Evolutionary conservation across 2,113 vertebrate species (phyloP), one percentile per base, ranked within the genome.

Genomic region (Sceloporus tristichus): DNA sequence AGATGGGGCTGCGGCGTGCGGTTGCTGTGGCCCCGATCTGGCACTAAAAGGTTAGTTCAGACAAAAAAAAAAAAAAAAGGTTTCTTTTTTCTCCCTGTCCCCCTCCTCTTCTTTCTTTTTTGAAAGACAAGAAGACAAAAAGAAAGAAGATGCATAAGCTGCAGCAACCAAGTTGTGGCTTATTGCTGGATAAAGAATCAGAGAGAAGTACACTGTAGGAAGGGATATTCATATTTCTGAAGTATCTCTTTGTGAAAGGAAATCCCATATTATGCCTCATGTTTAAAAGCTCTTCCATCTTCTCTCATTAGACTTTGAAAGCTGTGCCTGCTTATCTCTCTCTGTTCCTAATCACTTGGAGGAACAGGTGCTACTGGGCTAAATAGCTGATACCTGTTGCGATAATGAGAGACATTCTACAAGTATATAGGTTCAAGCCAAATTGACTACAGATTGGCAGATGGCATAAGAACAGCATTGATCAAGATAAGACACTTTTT

Each of bases 301-400:
- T 82, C 23, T 81, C 53, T 42, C 40, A 78, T 86, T 78, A 86
- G 75, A 65, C 56, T 87, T 71, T 48, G 29, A 73, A 87, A 87
- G 10, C 18, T 34, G 25, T 74, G 38, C n/a, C 14, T 80, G 25
- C 75, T 79, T 34, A 34, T 53, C n/a, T 59, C 53, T 19, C 68
- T 65, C 9, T 29, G 62, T 38, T 48, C 27, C 11, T 75, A 74
- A 87, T 71, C 25, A 81, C 38, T 87, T 62, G 23, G 53, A 48
- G 79, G 21, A 81, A 62, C 25, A 74, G 54, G 54, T 81, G 86
- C 23, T 80, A 1, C 62, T 73, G 62, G n/a, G 21, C 23, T 73
- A 80, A 87, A 73, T 40, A 65, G 78, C n/a, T 29, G 1, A 56
- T 21, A 38, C 65, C 66, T 73, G 23, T 80, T 59, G 68, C 9